These are phyloP conservation scores for Acanthisitta chloris DNA, from an alignment of 2,113 vertebrate genomes.

Conservation along the genomic window DNA sequence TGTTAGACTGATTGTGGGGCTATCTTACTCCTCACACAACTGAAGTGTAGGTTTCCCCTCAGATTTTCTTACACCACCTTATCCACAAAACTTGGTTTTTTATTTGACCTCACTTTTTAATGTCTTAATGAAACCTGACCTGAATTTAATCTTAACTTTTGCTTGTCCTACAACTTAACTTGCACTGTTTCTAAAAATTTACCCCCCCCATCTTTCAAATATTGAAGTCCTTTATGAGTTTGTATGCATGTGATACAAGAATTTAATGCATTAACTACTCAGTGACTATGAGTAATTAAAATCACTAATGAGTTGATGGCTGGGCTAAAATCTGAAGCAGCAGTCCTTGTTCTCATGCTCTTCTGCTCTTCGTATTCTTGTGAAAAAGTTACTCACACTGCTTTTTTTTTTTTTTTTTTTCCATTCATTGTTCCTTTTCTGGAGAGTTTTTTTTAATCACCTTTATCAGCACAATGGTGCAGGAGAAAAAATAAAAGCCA, in stretches of 20 bases:
- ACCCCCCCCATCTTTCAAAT: not conserved
- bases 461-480: not conserved
- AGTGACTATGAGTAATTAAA: not conserved
- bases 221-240: not conserved
- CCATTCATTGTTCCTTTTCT: not conserved
- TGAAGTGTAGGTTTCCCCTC: not conserved
- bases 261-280: not conserved
- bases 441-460: not conserved
- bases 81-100: not conserved
- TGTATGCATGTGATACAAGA: not conserved
- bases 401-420: not conserved
- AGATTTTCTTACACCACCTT: not conserved
- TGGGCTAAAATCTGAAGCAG: not conserved
- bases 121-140: not conserved
- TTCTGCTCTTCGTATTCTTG: not conserved
- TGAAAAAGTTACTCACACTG: not conserved
- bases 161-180: not conserved
- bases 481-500: slow-evolving; percentile 14
- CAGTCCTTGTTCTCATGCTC: not conserved
- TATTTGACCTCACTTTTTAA: not conserved
- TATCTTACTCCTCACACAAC: not conserved
- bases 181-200: not conserved
- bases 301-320: not conserved
- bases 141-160: not conserved
- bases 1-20: not conserved